Conservation (phyloP, 2,888 invertebrate genomes). For the Cataglyphis cursor region DNA sequence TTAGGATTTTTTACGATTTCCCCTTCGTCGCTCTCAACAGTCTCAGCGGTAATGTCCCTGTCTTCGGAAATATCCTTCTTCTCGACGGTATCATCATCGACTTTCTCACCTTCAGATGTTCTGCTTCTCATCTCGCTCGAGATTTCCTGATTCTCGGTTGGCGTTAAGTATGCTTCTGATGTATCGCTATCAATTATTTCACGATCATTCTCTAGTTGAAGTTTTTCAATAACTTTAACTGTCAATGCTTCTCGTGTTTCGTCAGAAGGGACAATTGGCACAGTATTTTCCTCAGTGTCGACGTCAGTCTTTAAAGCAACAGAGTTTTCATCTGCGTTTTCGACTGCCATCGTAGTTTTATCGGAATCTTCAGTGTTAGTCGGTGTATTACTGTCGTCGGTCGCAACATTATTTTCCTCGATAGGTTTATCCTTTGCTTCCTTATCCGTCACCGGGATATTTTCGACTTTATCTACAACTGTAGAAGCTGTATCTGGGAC, state of each 20-base stretch:
- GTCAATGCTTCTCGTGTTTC: slow-evolving; percentile 60
- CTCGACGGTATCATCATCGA: slow-evolving; percentile 77
- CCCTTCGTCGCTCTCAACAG: slow-evolving; percentile 78
- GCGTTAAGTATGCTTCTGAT: slow-evolving; percentile 91
- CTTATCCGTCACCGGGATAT: slow-evolving; percentile 32
- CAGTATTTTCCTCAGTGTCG: slow-evolving; percentile 59
- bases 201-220: slow-evolving; percentile 85
- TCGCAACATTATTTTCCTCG: slow-evolving; percentile 42
- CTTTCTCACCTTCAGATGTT: slow-evolving; percentile 68
- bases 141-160: slow-evolving; percentile 87
- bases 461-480: slow-evolving; percentile 50
- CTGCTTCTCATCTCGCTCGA: slow-evolving; percentile 73
- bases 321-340: slow-evolving; percentile 32
- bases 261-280: slow-evolving; percentile 51
- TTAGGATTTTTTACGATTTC: slow-evolving; percentile 81
- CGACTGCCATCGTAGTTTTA: slow-evolving; percentile 54
- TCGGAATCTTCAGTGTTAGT: slow-evolving; percentile 47
- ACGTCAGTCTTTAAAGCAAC: slow-evolving; percentile 50
- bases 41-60: slow-evolving; percentile 54
- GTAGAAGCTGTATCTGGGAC: slow-evolving; percentile 26
- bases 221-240: slow-evolving; percentile 72
- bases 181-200: slow-evolving; percentile 90
- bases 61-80: slow-evolving; percentile 74
- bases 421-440: slow-evolving; percentile 62
- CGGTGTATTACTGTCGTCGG: slow-evolving; percentile 51